A percentile compares a stretch with the other conserved stretches of the same genome.
Evolutionary conservation across 2,888 invertebrate genomes (phyloP).

Genomic region (Agonopterix alstromeriana): DNA sequence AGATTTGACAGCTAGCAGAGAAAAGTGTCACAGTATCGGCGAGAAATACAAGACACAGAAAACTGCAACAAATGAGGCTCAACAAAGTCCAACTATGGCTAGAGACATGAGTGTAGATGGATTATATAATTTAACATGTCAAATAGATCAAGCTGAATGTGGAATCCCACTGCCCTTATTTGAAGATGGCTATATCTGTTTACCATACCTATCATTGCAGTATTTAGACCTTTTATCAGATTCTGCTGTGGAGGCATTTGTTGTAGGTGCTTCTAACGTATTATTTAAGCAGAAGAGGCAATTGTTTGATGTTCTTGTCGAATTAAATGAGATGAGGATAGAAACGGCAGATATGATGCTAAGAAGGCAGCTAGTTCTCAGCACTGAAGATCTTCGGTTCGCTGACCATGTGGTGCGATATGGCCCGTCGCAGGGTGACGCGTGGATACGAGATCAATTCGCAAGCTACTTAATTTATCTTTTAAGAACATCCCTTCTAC

Average conservation of each 20-base stretch:
- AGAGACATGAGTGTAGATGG: conserved; percentile 82
- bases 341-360: conserved; percentile 89
- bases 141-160: conserved; percentile 83
- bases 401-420: conserved; percentile 93
- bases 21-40: conserved; percentile 70
- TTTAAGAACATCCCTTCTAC: conserved; percentile 85
- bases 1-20: conserved; percentile 48
- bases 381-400: conserved; percentile 96
- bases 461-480: conserved; percentile 89
- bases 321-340: conserved; percentile 90
- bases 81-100: conserved; percentile 77
- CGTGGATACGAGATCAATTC: conserved; percentile 97
- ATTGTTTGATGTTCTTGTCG: conserved; percentile 93
- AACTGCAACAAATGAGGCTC: conserved; percentile 43
- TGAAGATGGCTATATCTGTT: conserved; percentile 93
- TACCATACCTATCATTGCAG: conserved; percentile 96
- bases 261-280: conserved; percentile 99
- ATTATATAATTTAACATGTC: conserved; percentile 79
- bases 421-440: conserved; percentile 88
- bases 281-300: conserved; percentile 97
- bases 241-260: conserved; percentile 88
- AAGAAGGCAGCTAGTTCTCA: conserved; percentile 88
- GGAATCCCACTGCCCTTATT: conserved; percentile 93
- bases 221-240: conserved; percentile 95
- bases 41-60: conserved; percentile 67